Conservation (phyloP, 2,888 invertebrate species). For the Argyresthia albistria region DNA sequence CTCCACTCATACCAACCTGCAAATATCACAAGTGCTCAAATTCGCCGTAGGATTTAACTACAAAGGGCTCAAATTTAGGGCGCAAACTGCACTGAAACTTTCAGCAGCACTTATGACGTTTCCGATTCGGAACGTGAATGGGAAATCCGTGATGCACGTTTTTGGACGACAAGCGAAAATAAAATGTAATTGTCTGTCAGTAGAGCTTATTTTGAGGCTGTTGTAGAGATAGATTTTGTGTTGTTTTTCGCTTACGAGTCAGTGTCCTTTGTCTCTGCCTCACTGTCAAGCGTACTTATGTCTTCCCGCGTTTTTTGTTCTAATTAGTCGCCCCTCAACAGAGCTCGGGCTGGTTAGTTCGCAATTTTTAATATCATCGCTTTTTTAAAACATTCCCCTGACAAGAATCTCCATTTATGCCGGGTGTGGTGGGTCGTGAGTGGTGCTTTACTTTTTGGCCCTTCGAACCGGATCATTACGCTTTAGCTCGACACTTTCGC, state of each 20-base stretch:
- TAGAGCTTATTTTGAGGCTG: conserved; percentile 4
- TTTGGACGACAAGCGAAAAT: not conserved
- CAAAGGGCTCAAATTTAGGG: not conserved
- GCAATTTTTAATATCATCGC: conserved; percentile 6
- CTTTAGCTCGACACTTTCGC: too few relatives aligned
- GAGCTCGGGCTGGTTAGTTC: conserved; percentile 21
- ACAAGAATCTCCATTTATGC: not conserved
- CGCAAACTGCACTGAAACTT: not conserved
- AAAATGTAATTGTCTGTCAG: not conserved
- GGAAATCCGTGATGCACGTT: not conserved
- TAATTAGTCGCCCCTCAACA: conserved; percentile 62
- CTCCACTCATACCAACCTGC: conserved; percentile 44
- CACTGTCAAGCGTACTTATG: conserved; percentile 69
- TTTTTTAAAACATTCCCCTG: not conserved
- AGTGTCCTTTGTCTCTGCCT: conserved; percentile 63
- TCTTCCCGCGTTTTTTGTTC: conserved; percentile 71
- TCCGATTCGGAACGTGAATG: not conserved
- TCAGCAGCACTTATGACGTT: not conserved
- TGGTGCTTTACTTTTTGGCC: too few relatives aligned
- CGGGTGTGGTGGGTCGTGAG: too few relatives aligned
- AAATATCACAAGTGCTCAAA: not conserved
- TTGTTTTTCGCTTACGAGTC: conserved; percentile 15
- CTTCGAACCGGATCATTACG: too few relatives aligned
- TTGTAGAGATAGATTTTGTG: conserved; percentile 42
- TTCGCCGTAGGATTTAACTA: not conserved